Conservation (phyloP, 2,797 vertebrate genomes). For the Pagetopsis macropterus region DNA sequence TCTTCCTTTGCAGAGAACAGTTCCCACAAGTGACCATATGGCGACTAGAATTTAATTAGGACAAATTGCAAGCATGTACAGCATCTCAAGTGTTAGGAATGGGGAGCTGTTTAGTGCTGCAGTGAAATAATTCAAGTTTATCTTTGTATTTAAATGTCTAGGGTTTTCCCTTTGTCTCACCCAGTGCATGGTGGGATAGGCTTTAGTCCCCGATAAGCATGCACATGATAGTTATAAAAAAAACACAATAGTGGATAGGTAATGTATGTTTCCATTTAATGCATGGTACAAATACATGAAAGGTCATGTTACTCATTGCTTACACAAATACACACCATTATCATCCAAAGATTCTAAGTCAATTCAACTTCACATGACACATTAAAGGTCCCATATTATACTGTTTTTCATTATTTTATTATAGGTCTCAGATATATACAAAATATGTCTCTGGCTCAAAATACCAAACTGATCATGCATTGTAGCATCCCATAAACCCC, state of each 20-base stretch:
- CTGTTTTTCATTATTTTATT: no score
- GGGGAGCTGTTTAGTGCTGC: constrained; percentile 5
- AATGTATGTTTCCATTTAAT: neutral
- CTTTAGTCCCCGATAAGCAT: neutral
- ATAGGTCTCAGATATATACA: no score
- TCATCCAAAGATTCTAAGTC: neutral
- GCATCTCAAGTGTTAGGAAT: constrained; percentile 15
- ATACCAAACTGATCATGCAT: no score
- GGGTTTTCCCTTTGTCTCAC: neutral
- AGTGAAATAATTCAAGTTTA: neutral
- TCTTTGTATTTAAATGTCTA: neutral
- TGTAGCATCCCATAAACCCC: no score
- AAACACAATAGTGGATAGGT: neutral
- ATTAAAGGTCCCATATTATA: neutral
- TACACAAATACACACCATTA: neutral
- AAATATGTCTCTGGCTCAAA: no score
- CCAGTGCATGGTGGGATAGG: neutral
- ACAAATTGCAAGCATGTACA: constrained; percentile 21
- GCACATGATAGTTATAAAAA: neutral
- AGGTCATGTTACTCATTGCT: neutral
- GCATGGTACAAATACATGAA: neutral
- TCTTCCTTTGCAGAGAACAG: constrained; percentile 41
- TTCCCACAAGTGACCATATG: constrained; percentile 46
- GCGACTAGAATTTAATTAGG: constrained; percentile 44
- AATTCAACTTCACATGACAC: neutral